These are phyloP conservation scores for Oeneis ivallda DNA, from an alignment of 2,888 invertebrate species.

Conservation along the genomic window DNA sequence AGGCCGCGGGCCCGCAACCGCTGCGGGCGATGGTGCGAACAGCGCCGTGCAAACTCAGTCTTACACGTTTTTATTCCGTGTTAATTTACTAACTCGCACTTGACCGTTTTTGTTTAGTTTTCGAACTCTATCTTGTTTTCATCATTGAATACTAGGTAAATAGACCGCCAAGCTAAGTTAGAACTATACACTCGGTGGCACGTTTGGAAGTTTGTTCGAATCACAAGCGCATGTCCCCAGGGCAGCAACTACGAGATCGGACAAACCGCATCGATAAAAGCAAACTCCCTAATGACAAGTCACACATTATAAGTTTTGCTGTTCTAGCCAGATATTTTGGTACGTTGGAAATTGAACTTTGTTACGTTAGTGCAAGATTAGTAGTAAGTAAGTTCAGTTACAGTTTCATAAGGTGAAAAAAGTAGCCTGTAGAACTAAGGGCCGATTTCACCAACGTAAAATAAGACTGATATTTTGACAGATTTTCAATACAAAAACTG, in stretches of 20 bases:
- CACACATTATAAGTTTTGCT: slow-evolving; percentile 39
- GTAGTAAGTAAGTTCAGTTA: not conserved
- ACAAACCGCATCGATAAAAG: slow-evolving; percentile 37
- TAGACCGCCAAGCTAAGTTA: not conserved
- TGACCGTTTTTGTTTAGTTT: too few species aligned
- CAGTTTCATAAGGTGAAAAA: too few species aligned
- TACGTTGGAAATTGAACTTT: slow-evolving; percentile 17
- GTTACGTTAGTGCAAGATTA: not conserved
- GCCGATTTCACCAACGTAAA: too few species aligned
- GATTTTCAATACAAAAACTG: too few species aligned
- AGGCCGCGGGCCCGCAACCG: too few species aligned
- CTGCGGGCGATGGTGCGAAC: too few species aligned
- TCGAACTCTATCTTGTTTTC: too few species aligned
- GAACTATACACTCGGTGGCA: not conserved
- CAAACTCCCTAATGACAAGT: slow-evolving; percentile 40
- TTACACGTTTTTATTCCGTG: too few species aligned
- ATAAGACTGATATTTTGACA: too few species aligned
- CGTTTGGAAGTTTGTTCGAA: slow-evolving; percentile 16
- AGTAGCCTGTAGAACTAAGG: too few species aligned
- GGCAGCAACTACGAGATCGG: slow-evolving; percentile 32
- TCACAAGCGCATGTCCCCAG: slow-evolving; percentile 26
- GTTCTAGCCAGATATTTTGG: slow-evolving; percentile 14
- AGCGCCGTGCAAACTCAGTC: too few species aligned
- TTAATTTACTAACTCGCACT: too few species aligned
- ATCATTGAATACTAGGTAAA: not conserved